These are phyloP conservation scores for Cettia cetti DNA, from an alignment of 2,113 vertebrate species.

Conservation along the genomic window DNA sequence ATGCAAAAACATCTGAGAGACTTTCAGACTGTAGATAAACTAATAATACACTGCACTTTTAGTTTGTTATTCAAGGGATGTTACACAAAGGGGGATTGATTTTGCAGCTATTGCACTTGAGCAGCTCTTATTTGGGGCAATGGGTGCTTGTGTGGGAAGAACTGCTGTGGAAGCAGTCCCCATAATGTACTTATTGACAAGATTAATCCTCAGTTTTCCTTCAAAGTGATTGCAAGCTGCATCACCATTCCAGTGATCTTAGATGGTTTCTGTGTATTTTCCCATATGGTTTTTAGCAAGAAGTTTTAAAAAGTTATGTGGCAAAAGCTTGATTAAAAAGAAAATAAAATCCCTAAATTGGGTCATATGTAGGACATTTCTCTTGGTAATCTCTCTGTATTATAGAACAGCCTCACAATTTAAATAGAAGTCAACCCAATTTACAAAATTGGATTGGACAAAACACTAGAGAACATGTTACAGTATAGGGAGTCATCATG, in stretches of 20 bases:
- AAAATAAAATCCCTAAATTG: neutral
- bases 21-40: neutral
- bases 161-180: neutral
- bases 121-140: neutral
- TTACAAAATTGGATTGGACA: constrained; percentile 53
- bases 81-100: neutral
- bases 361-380: constrained; percentile 27
- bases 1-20: neutral
- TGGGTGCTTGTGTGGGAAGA: neutral
- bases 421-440: constrained; percentile 50
- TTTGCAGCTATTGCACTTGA: constrained; percentile 19
- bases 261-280: neutral
- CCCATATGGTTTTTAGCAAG: neutral
- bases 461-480: constrained; percentile 27
- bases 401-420: constrained; percentile 10
- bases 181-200: constrained; percentile 25
- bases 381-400: constrained; percentile 20
- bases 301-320: neutral
- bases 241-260: neutral
- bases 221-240: constrained; percentile 12
- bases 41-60: neutral
- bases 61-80: neutral
- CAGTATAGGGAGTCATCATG: constrained; percentile 6
- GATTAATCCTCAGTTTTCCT: constrained; percentile 26
- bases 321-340: constrained; percentile 16